Evolutionary conservation across 2,113 vertebrate species (phyloP), one percentile per base, ranked within the genome.

Genomic region (Alces alces): DNA sequence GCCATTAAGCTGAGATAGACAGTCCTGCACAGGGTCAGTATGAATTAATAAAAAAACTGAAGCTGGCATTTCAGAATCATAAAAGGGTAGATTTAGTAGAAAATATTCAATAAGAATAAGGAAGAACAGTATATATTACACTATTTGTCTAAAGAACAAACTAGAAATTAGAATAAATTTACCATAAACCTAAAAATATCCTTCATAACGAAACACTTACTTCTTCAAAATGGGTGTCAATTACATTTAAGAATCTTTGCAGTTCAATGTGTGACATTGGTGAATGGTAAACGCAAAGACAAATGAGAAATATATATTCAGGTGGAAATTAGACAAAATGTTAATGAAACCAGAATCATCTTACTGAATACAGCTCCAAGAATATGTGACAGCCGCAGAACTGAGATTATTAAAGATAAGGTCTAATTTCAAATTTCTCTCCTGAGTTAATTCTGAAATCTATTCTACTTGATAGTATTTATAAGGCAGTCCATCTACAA

Each of bases 31-130:
- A 98, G 98, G 98, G 98, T 98, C 98, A 98, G 95, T 97, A 98
- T 98, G 98, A 99, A 99, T 98, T 98, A 98, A 98, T 97, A 97
- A 98, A 97, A 98, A 98, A 98, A 98, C 89, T 89, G 93, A 98
- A 98, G 96, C 91, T 98, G 93, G 73, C 97, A 95, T 96, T 98
- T 98, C 33, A 91, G 92, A 98, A 95, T 91, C 91, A 97, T 98
- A 98, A 98, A 98, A 97, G 93, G 97, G 79, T 94, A 97, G 96
- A 98, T 95, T 96, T 97, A 97, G 92, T 96, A 92, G 97, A 98
- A 98, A 98, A 89, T 95, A 97, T 91, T 93, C 39, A 92, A 70
- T 66, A 96, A 91, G 91, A 97, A 96, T 23, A 57, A 93, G 33
- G 58, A 94, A 94, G 98, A 98, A 96, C 93, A 96, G 91, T 97